Conservation (phyloP, 2,888 invertebrate species). For the Lampropteryx suffumata region DNA sequence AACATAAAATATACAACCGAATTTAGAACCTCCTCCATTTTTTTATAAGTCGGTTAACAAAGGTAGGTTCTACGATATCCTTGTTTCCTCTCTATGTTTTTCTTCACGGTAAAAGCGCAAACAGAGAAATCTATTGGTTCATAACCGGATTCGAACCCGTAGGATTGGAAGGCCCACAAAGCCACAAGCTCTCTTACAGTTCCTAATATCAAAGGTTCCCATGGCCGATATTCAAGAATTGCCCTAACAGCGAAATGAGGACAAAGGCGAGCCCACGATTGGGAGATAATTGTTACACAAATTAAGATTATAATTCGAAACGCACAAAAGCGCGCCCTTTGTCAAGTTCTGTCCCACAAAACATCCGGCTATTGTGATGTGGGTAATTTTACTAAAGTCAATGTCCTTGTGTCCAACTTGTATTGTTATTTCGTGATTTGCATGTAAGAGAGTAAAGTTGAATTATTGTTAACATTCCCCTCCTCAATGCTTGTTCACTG, state of each 20-base stretch:
- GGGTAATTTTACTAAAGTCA: constrained; percentile 20
- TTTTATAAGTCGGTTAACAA: too few relatives aligned
- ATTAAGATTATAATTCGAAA: constrained; percentile 23
- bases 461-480: constrained; percentile 1
- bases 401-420: constrained; percentile 21
- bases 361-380: constrained; percentile 28
- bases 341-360: constrained; percentile 15
- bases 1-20: too few relatives aligned
- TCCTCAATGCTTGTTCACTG: too few relatives aligned
- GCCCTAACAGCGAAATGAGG: constrained; percentile 8
- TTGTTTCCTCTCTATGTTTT: too few relatives aligned
- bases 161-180: too few relatives aligned
- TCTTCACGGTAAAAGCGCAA: too few relatives aligned
- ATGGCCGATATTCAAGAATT: constrained; percentile 1
- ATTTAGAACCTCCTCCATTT: too few relatives aligned
- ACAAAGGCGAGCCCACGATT: constrained; percentile 11
- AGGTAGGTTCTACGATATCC: too few relatives aligned
- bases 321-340: constrained; percentile 23
- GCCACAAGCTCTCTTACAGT: too few relatives aligned
- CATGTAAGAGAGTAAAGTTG: constrained; percentile 12
- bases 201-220: constrained; percentile 1
- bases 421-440: constrained; percentile 17
- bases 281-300: constrained; percentile 21
- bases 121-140: too few relatives aligned
- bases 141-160: too few relatives aligned